Evolutionary conservation across 2,888 invertebrate genomes (phyloP).

Genomic region (Pseudeuparius sepicola): DNA sequence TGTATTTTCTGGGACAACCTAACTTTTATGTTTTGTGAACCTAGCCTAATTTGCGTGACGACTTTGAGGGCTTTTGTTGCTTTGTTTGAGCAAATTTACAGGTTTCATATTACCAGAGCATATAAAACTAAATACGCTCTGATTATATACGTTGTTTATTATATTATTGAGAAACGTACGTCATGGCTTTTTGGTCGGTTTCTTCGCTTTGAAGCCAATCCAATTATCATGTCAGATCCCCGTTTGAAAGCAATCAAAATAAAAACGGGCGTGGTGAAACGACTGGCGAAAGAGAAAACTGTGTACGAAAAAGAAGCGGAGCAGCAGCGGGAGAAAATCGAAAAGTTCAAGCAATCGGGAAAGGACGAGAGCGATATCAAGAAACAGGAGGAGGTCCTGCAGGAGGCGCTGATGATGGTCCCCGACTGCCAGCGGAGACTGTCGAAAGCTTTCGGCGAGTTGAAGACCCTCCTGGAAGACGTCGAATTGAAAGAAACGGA

Average conservation of each 20-base stretch:
- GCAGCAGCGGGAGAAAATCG: conserved; percentile 61
- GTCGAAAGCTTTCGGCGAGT: conserved; percentile 63
- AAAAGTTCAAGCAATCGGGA: conserved; percentile 66
- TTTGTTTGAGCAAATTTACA: too few species aligned
- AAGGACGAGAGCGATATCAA: conserved; percentile 69
- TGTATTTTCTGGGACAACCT: too few species aligned
- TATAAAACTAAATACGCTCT: too few species aligned
- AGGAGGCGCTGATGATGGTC: conserved; percentile 85
- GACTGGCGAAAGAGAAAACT: conserved; percentile 80
- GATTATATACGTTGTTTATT: too few species aligned
- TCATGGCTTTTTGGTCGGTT: too few species aligned
- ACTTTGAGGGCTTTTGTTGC: too few species aligned
- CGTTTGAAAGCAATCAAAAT: conserved; percentile 78
- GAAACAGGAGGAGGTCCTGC: conserved; percentile 82
- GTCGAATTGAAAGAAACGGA: conserved; percentile 65
- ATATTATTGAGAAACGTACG: too few species aligned
- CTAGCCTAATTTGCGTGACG: too few species aligned
- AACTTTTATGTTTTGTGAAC: too few species aligned
- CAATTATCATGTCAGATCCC: conserved; percentile 73
- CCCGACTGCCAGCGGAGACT: conserved; percentile 79
- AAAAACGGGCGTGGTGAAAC: conserved; percentile 85
- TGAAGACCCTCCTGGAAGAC: conserved; percentile 61
- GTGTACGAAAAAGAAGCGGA: conserved; percentile 80
- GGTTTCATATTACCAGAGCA: too few species aligned
- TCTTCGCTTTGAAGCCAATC: too few species aligned